Evolutionary conservation across 2,888 invertebrate species (phyloP).

Genomic region (Iselma pallidipennis): DNA sequence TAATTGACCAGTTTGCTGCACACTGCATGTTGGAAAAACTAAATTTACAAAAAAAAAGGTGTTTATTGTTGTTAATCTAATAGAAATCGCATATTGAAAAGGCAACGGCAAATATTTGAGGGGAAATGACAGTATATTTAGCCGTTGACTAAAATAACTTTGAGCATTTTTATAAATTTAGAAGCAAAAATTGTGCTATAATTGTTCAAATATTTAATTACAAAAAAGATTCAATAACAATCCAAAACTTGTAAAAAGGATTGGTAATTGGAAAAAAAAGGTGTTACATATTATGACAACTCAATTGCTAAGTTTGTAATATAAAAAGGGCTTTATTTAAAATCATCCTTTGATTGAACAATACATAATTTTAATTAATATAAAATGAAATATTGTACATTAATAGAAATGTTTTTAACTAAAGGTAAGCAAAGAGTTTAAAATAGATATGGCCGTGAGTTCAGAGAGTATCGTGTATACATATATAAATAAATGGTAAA

Average conservation of each 20-base stretch:
- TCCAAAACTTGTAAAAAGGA: background rate
- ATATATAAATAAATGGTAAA: constrained; percentile 41
- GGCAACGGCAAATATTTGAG: constrained; percentile 12
- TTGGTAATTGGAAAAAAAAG: too few species aligned
- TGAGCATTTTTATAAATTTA: constrained; percentile 24
- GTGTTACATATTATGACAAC: too few species aligned
- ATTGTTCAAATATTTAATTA: constrained; percentile 9
- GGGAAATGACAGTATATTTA: constrained; percentile 26
- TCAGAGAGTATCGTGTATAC: constrained; percentile 40
- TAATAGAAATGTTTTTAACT: constrained; percentile 43
- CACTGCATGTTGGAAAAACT: constrained; percentile 3
- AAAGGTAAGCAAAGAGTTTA: constrained; percentile 40
- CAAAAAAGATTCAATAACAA: background rate
- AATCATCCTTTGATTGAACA: too few species aligned
- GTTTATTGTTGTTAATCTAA: constrained; percentile 12
- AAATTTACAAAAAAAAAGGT: constrained; percentile 8
- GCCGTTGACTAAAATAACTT: constrained; percentile 22
- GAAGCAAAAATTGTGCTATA: constrained; percentile 20
- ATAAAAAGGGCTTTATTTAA: background rate
- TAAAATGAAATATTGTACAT: background rate
- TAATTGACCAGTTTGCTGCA: constrained; percentile 1
- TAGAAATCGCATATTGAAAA: background rate
- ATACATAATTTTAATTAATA: background rate
- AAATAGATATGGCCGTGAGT: constrained; percentile 48
- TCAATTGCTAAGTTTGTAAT: background rate